Evolutionary conservation across 2,888 invertebrate genomes (phyloP).

Genomic region (Tholera decimalis): DNA sequence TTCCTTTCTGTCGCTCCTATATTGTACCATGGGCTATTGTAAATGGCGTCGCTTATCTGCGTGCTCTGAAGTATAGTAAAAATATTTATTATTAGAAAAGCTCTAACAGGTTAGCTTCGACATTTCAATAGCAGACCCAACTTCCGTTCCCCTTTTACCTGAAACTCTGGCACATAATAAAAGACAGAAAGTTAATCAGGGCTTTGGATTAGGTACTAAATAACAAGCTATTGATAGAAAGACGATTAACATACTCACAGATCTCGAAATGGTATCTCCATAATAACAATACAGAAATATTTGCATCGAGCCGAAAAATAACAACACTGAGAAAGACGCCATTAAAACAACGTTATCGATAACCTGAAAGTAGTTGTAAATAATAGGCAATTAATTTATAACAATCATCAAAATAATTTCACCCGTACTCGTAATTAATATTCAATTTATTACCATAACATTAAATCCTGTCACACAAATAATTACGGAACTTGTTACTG

Average conservation of each 20-base stretch:
- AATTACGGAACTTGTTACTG: conserved; percentile 46
- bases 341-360: conserved; percentile 29
- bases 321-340: conserved; percentile 39
- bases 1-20: conserved; percentile 30
- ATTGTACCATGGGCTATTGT: conserved; percentile 46
- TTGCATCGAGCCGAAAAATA: conserved; percentile 48
- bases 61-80: conserved; percentile 42
- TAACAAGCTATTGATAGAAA: background rate
- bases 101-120: background rate
- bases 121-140: background rate
- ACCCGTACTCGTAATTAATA: background rate
- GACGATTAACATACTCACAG: conserved; percentile 22
- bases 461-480: conserved; percentile 55
- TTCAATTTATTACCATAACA: conserved; percentile 43
- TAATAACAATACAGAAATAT: conserved; percentile 56
- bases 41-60: conserved; percentile 44
- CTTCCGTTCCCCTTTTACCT: background rate
- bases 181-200: background rate
- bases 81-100: background rate
- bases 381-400: background rate
- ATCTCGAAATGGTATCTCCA: conserved; percentile 47
- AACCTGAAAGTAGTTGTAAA: conserved; percentile 29
- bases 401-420: background rate
- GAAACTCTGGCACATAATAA: background rate
- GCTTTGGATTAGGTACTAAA: background rate